Percentiles rank a stretch among this genome's conserved stretches.
phyloP scores from a whole-genome alignment of 2,797 vertebrate genomes.

The Paratrypauchen microcephalus region DNA sequence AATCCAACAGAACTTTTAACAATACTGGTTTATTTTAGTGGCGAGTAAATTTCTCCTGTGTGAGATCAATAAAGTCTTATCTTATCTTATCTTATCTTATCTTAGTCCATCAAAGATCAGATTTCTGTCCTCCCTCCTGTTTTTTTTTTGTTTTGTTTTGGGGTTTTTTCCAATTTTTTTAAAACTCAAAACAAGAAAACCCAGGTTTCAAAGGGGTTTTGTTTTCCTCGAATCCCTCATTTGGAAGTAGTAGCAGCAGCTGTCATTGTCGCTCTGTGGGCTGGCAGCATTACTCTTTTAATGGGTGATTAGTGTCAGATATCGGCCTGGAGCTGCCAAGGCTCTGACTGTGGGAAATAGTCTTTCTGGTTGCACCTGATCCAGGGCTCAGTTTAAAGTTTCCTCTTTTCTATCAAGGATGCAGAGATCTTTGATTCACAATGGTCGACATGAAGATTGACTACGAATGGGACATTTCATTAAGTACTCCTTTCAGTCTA shows the following conservation, averaged over 20 bases:
- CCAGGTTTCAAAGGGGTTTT: constrained; percentile 34
- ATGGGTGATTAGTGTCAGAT: constrained; percentile 85
- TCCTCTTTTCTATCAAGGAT: constrained; percentile 57
- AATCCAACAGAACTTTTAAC: neutral
- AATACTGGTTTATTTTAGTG: neutral
- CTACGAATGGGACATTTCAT: constrained; percentile 59
- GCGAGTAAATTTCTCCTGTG: too few relatives aligned
- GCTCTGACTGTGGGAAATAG: constrained; percentile 79
- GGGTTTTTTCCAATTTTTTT: constrained; percentile 22
- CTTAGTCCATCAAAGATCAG: neutral
- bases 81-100: too few relatives aligned
- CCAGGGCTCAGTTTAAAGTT: constrained; percentile 73
- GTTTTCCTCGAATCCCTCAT: constrained; percentile 64
- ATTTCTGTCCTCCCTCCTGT: constrained; percentile 6
- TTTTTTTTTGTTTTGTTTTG: neutral
- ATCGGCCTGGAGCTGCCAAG: constrained; percentile 66
- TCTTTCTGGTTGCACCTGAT: constrained; percentile 72
- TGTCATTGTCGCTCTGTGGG: constrained; percentile 63
- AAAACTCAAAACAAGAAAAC: constrained; percentile 30
- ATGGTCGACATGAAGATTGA: constrained; percentile 40
- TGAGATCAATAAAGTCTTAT: too few relatives aligned
- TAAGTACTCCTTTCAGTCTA: constrained; percentile 26
- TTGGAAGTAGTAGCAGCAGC: constrained; percentile 72
- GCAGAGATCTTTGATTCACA: constrained; percentile 44
- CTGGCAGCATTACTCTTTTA: constrained; percentile 75